Conservation (phyloP, 2,888 invertebrate species). For the Callosobruchus maculatus region DNA sequence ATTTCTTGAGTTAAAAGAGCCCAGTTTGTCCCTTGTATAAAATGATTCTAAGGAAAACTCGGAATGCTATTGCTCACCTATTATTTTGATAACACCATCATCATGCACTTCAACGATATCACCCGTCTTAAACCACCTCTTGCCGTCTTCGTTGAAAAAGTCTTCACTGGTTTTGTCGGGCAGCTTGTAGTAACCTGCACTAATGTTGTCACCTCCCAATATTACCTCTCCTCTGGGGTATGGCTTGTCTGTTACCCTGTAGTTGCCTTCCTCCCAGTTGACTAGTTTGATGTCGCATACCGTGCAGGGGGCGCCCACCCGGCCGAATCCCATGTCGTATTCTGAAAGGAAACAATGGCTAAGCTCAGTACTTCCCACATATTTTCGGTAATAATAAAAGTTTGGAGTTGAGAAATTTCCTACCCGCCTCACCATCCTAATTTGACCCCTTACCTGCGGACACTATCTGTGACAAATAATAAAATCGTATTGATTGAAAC, state of each 20-base stretch:
- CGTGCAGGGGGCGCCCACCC: slow-evolving; percentile 85
- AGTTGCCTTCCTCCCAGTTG: slow-evolving; percentile 94
- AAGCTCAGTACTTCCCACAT: too few species aligned
- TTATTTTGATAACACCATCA: slow-evolving; percentile 94
- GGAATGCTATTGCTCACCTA: slow-evolving; percentile 62
- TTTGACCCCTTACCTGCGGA: too few species aligned
- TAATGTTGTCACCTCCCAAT: slow-evolving; percentile 82
- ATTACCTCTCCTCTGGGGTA: slow-evolving; percentile 77
- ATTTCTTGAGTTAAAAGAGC: too few species aligned
- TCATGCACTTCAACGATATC: slow-evolving; percentile 92
- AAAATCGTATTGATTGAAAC: too few species aligned
- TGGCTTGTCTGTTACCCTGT: slow-evolving; percentile 82
- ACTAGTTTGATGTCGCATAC: slow-evolving; percentile 81
- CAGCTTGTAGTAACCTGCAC: slow-evolving; percentile 90
- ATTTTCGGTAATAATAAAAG: too few species aligned
- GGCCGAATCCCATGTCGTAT: slow-evolving; percentile 60
- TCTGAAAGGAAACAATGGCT: slow-evolving; percentile 36
- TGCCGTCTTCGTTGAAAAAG: slow-evolving; percentile 77
- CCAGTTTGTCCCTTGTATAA: too few species aligned
- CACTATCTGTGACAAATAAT: too few species aligned
- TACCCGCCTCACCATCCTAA: too few species aligned
- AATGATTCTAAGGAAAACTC: too few species aligned
- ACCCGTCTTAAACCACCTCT: slow-evolving; percentile 92
- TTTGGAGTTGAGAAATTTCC: too few species aligned
- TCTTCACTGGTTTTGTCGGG: slow-evolving; percentile 86